These are phyloP conservation scores for Brachirus orientalis DNA, from an alignment of 2,113 vertebrate genomes.

Conservation along the genomic window DNA sequence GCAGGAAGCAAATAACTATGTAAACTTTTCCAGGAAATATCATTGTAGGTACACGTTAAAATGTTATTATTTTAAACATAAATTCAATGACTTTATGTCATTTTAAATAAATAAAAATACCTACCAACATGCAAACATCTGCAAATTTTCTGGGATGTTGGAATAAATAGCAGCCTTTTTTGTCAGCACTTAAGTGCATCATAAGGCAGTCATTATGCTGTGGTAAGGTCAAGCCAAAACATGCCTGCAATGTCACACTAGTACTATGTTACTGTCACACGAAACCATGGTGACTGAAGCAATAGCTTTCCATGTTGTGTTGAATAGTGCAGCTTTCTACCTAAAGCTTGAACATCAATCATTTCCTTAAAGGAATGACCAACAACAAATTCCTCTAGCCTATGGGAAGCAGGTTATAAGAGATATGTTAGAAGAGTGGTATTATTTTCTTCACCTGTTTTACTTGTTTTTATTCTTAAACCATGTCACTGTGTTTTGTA, in stretches of 20 bases:
- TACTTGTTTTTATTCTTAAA: too few species aligned
- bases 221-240: too few species aligned
- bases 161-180: too few species aligned
- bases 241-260: too few species aligned
- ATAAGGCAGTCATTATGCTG: too few species aligned
- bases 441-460: neutral
- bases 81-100: too few species aligned
- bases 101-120: too few species aligned
- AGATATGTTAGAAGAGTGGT: neutral
- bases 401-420: neutral
- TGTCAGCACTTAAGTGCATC: too few species aligned
- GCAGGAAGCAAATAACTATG: neutral
- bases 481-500: too few species aligned
- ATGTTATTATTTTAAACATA: too few species aligned
- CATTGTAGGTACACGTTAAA: neutral
- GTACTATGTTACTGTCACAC: neutral
- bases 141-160: too few species aligned
- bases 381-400: neutral
- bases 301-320: neutral
- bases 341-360: neutral
- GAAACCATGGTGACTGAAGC: neutral
- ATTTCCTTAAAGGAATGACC: neutral
- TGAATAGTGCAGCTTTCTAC: neutral
- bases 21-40: conserved; percentile 12
- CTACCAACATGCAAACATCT: too few species aligned